Evolutionary conservation across 2,797 vertebrate species (phyloP), one percentile per base, ranked within the genome.

Genomic region (Hapalemur alaotrensis): DNA sequence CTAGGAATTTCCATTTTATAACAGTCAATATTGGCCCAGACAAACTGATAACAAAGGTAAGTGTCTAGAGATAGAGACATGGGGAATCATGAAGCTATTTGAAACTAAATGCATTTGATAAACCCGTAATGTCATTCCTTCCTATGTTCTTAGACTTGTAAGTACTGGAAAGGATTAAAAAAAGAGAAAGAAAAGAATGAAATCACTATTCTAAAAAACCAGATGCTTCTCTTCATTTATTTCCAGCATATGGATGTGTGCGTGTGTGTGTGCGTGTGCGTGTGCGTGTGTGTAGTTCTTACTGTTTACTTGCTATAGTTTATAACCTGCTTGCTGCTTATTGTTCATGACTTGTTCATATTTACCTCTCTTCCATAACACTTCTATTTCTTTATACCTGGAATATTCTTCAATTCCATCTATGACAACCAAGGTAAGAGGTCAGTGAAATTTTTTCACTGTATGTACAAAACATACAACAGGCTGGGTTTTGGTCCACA

Each of bases 1-100:
- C 0, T 46, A 84, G 73, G 79, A 95, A 95, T 95, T 96, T 96
- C 48, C 85, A 95, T 78, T 91, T 96, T 93, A 91, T 93, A 93
- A 78, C 8, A 95, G 65, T 22, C 65, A 79, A 50, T 92, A 82
- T 63, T 89, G 35, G 13, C 43, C 38, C 15, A 75, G 41, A 80
- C 38, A 96, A 84, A 95, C 41, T 69, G 35, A 85, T 10, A 84
- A 69, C 6, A 93, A n/a, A 93, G 35, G 46, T 69, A 91, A 95
- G 54, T 52, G 9, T 32, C 48, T 46, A 83, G 9, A 85, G 54
- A 82, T 18, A 61, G 35, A 97, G 52, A 50, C 3, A 48, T 23
- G 7, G 14, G 43, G 5, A 75, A 38, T 75, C 35, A 20, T 22
- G 18, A 79, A 41, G 5, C 1, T 38, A 94, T 94, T 35, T 69